A percentile compares a stretch with the other conserved stretches of the same genome.
phyloP scores from a whole-genome alignment of 2,888 invertebrate species.

The Netelia fuscicornis region DNA sequence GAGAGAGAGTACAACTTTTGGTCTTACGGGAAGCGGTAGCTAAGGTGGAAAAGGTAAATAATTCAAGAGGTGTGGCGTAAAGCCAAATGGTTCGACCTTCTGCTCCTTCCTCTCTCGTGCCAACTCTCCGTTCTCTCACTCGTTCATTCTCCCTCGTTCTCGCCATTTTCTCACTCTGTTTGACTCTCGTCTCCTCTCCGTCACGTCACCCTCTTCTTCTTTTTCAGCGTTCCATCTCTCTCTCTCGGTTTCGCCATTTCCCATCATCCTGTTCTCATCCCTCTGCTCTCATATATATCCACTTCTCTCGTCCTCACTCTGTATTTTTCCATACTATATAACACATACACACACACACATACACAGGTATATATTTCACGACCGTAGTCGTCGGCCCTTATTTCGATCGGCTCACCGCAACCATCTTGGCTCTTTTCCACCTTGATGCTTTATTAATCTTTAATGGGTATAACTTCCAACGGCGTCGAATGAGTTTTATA shows the following conservation, averaged over 20 bases:
- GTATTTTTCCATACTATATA: constrained; percentile 30
- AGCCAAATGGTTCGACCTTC: constrained; percentile 75
- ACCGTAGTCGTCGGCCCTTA: constrained; percentile 51
- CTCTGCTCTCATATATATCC: constrained; percentile 45
- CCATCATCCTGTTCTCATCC: constrained; percentile 28
- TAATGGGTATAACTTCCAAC: constrained; percentile 80
- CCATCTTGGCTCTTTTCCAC: constrained; percentile 78
- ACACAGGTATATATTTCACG: constrained; percentile 32
- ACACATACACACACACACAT: constrained; percentile 11
- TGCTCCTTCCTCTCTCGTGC: constrained; percentile 49
- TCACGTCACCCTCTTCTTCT: constrained; percentile 42
- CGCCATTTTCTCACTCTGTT: constrained; percentile 29
- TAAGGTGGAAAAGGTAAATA: constrained; percentile 76
- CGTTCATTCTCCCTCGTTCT: constrained; percentile 23
- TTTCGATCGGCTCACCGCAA: constrained; percentile 20
- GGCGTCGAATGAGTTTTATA: constrained; percentile 80
- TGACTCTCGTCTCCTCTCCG: constrained; percentile 44
- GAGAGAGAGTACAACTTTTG: constrained; percentile 41
- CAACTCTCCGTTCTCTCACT: constrained; percentile 41
- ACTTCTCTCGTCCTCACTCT: constrained; percentile 44
- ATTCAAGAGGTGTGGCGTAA: constrained; percentile 76
- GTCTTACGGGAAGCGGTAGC: constrained; percentile 57
- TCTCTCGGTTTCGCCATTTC: constrained; percentile 1
- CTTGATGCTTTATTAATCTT: constrained; percentile 82
- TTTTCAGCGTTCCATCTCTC: constrained; percentile 10